These are phyloP conservation scores for Sturnus vulgaris DNA, from an alignment of 2,113 vertebrate genomes.

Conservation along the genomic window DNA sequence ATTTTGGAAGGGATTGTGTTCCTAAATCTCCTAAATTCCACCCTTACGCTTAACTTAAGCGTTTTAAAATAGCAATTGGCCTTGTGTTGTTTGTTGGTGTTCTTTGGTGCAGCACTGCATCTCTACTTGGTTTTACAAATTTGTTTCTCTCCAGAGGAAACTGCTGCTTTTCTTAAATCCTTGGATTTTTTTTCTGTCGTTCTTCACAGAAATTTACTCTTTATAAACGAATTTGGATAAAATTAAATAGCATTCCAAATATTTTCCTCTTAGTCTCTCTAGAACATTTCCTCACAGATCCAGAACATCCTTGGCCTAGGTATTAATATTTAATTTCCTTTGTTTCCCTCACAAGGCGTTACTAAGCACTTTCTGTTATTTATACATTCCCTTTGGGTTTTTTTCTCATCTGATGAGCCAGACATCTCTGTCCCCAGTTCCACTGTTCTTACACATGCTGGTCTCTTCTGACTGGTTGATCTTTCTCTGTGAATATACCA, in stretches of 20 bases:
- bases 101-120: neutral
- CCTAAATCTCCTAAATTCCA: neutral
- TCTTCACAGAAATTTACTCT: neutral
- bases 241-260: neutral
- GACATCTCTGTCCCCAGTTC: neutral
- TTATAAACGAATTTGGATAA: neutral
- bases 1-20: neutral
- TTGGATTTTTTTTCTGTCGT: neutral
- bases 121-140: neutral
- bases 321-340: neutral
- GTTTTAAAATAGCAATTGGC: neutral
- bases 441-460: neutral
- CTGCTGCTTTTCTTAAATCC: neutral
- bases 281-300: neutral
- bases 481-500: neutral
- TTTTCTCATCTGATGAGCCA: neutral
- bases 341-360: rapidly evolving
- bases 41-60: neutral
- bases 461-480: neutral
- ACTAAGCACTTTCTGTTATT: neutral
- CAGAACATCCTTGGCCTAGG: neutral
- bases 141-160: neutral
- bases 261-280: neutral
- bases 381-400: neutral
- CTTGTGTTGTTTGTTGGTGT: neutral